Percentiles rank a stretch among this genome's conserved stretches.
These are phyloP conservation scores for Agelas oroides DNA, from an alignment of 37 sponge, comb jelly and placozoan genomes.

Conservation along the genomic window DNA sequence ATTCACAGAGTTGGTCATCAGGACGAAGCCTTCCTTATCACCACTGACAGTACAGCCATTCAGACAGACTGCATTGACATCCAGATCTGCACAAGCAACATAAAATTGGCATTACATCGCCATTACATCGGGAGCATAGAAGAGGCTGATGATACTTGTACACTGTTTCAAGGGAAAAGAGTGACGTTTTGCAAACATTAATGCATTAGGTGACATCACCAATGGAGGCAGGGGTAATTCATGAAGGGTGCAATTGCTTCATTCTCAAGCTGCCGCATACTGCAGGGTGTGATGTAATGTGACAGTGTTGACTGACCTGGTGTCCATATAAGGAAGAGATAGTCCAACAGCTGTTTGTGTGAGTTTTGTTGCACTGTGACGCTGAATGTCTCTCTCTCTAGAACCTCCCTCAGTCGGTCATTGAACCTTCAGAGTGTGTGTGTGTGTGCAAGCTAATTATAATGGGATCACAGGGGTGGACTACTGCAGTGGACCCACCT, in stretches of 20 bases:
- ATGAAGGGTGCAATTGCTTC: too few species aligned
- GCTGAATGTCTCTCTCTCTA: slow-evolving; percentile 27
- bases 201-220: too few species aligned
- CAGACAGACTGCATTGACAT: background rate
- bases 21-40: slow-evolving; percentile 11
- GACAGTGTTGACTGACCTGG: too few species aligned
- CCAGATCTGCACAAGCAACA: slow-evolving; percentile 1
- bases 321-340: slow-evolving; percentile 55
- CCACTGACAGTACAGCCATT: slow-evolving; percentile 3
- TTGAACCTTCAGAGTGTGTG: background rate
- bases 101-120: background rate
- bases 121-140: too few species aligned
- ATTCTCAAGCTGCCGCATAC: too few species aligned
- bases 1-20: slow-evolving; percentile 66
- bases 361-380: background rate
- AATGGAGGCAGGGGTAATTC: too few species aligned
- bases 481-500: slow-evolving; percentile 16
- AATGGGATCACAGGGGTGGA: background rate
- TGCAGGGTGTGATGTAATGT: too few species aligned
- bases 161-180: too few species aligned
- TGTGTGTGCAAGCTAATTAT: background rate
- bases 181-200: too few species aligned
- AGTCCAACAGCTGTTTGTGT: slow-evolving; percentile 38
- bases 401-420: background rate
- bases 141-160: too few species aligned